Percentiles rank a stretch among this genome's conserved stretches.
These are phyloP conservation scores for Frieseomelitta varia DNA, from an alignment of 1,140 invertebrate genomes.

Conservation along the genomic window DNA sequence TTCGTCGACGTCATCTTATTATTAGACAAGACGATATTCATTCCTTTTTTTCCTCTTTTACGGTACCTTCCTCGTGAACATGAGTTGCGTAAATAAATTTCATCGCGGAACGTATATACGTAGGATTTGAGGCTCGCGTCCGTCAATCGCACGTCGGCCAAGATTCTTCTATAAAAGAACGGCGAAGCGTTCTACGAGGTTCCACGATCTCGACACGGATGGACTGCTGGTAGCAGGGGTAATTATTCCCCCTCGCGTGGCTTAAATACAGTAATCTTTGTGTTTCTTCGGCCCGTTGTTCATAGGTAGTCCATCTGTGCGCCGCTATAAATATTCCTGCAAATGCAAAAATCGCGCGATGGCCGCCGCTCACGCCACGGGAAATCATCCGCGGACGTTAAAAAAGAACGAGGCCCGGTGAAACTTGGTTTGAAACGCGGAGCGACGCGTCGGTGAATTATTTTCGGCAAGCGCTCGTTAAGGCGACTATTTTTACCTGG, in stretches of 20 bases:
- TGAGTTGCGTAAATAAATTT: constrained; percentile 9
- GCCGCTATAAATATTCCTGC: constrained; percentile 78
- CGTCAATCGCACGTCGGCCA: background rate
- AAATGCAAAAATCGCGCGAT: constrained; percentile 75
- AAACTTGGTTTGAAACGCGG: constrained; percentile 43
- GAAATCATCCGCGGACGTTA: constrained; percentile 61
- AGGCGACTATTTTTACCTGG: constrained; percentile 14
- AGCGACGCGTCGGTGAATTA: constrained; percentile 27
- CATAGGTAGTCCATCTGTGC: constrained; percentile 76
- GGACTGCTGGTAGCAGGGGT: constrained; percentile 71
- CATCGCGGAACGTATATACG: background rate
- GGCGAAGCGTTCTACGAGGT: background rate
- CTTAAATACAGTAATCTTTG: constrained; percentile 80
- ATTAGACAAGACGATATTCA: background rate
- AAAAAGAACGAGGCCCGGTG: constrained; percentile 39
- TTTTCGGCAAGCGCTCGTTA: constrained; percentile 45
- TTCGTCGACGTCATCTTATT: background rate
- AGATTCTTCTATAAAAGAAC: constrained; percentile 14
- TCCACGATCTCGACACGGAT: constrained; percentile 55
- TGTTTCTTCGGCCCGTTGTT: constrained; percentile 78
- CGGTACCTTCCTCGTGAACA: background rate
- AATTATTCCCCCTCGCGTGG: constrained; percentile 75
- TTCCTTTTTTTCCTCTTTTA: background rate
- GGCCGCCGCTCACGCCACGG: constrained; percentile 71
- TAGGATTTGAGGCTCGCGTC: background rate